Evolutionary conservation across 2,113 vertebrate species (phyloP), one percentile per base, ranked within the genome.

Genomic region (Globicephala melas): DNA sequence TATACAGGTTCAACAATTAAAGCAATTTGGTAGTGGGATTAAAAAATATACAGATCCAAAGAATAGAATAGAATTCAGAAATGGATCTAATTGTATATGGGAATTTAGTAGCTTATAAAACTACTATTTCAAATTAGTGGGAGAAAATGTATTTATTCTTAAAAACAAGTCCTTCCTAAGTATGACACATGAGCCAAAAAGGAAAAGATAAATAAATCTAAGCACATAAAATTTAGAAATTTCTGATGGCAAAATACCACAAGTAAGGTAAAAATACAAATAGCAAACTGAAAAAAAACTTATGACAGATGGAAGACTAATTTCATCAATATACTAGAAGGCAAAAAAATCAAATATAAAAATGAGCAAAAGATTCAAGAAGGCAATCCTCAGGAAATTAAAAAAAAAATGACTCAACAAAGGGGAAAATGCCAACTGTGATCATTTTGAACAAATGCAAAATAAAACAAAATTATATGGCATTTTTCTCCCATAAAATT

Each of bases 191-290:
- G 62, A 77, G 38, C 81, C 47, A 63, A 60, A 93, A 93, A 44
- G 20, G 21, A 6, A 77, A 90, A 90, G 44, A 94, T 94, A 98
- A 95, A 94, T 97, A 97, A 70, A 82, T 71, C 47, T 44, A 91
- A 96, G 62, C 9, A 89, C 73, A 92, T 83, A 94, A 83, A 89
- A 86, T 67, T 92, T 95, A 95, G 76, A 95, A 83, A 89, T 44
- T 60, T 94, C 85, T 94, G 83, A 92, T 95, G 95, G 62, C 86
- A 95, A 96, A 91, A 79, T 91, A 95, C 50, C n/a, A 86, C 26
- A 91, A 95, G 67, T 67, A 83, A 93, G 83, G 71, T 91, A 91
- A 96, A 96, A 97, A 91, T 82, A 87, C 55, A 86, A 96, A 93
- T 87, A 95, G 36, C 50, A 95, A 91, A 94, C 77, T 50, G 21